Conservation (phyloP, 2,888 invertebrate species). For the Cepaea hortensis region DNA sequence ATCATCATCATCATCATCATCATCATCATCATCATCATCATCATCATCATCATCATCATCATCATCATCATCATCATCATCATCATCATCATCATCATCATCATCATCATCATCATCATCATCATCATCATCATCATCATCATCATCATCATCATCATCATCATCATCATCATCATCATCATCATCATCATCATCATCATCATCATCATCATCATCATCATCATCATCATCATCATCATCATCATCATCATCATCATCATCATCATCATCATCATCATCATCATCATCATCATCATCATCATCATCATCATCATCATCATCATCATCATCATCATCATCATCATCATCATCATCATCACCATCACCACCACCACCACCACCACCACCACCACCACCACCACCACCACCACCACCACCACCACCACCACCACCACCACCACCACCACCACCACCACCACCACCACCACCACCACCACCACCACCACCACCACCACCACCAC, state of each 20-base stretch:
- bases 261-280: background rate
- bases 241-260: background rate
- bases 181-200: background rate
- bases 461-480: background rate
- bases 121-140: background rate
- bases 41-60: no score
- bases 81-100: no score
- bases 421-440: background rate
- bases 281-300: constrained; percentile 1
- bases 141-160: background rate
- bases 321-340: background rate
- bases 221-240: background rate
- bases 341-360: background rate
- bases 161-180: background rate
- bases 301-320: background rate
- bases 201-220: background rate
- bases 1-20: no score
- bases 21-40: no score
- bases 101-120: no score
- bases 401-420: background rate
- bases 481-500: no score
- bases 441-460: background rate
- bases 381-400: no score
- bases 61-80: no score
- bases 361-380: background rate